Base-by-base conservation (phyloP, 1,140 invertebrate genomes). In the Brachionus asplanchnoidis region DNA sequence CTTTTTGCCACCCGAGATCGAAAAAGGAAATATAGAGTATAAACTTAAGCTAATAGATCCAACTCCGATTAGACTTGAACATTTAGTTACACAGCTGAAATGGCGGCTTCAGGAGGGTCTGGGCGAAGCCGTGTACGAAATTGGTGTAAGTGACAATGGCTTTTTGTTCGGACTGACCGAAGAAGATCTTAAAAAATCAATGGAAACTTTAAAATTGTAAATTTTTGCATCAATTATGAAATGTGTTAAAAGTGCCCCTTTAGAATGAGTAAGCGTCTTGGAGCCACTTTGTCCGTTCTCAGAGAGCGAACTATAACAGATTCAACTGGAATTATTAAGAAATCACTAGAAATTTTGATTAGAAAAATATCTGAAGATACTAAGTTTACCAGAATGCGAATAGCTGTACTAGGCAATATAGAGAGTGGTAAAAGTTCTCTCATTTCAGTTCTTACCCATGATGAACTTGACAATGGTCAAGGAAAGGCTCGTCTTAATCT, bases 41-140 rank as follows among this genome's bases (percentile, higher is more conserved):
- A 84, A 88, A 86, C 79, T 87, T 2, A 85, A 86, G 80, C 83
- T 89, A 53, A 85, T 88, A 11, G 86, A 87, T 85, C 89, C 89
- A 12, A 88, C 88, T n/a, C 86, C 87, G 6, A 87, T 87, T 75
- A 87, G 91, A 56, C 86, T 91, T 84, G 89, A 91, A 84, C 91
- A 91, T 86, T 86, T 91, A 60, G 89, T 91, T 14, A 91, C 91
- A 7, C 91, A 91, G 86, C 90, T 91, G 88, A 91, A 91, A 88
- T 91, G 90, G 91, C 86, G 91, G 8, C 86, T 91, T 9, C 86
- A 89, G 44, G 91, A 91, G 87, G 91, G 91, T 56, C 86, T 90
- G 68, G 97, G 97, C 6, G 95, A 96, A 89, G 96, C 96, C 0
- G 95, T 98, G 86, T 99, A 99, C 91, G 95, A 97, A 91, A 95